Percentiles rank a stretch among this genome's conserved stretches.
These are phyloP conservation scores for Trididemnum nubilum DNA, from an alignment of 23 tunicate species.

Conservation along the genomic window DNA sequence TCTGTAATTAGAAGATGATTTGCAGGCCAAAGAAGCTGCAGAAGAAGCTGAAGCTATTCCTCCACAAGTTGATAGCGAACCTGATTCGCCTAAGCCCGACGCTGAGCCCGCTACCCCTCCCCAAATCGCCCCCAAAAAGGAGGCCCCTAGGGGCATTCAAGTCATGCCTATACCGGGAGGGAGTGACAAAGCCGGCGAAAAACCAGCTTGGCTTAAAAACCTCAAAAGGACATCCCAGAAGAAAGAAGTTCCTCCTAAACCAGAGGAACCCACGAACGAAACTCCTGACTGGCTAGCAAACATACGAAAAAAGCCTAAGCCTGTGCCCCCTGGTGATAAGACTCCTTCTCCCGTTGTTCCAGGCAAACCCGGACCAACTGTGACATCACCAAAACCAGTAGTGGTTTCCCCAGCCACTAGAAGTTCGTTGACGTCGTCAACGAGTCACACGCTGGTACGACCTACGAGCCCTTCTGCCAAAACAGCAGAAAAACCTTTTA, in stretches of 20 bases:
- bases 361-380: conserved; percentile 23
- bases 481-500: background rate
- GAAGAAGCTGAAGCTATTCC: conserved; percentile 35
- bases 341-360: conserved; percentile 26
- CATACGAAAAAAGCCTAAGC: conserved; percentile 40
- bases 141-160: conserved; percentile 45
- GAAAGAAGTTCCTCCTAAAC: conserved; percentile 48
- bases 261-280: conserved; percentile 41
- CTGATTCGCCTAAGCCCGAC: conserved; percentile 33
- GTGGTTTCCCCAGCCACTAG: background rate
- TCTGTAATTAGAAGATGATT: too few species aligned
- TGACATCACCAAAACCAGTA: conserved; percentile 50
- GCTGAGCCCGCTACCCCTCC: conserved; percentile 22
- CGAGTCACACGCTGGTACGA: conserved; percentile 3
- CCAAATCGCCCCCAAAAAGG: conserved; percentile 42
- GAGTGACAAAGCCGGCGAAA: conserved; percentile 36
- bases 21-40: conserved; percentile 48
- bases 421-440: background rate
- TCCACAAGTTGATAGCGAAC: conserved; percentile 38
- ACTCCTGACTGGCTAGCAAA: conserved; percentile 64
- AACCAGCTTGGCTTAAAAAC: conserved; percentile 87
- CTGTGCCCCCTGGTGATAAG: conserved; percentile 15
- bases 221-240: conserved; percentile 66
- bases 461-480: conserved; percentile 17
- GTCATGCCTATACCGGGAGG: conserved; percentile 55